A percentile compares a stretch with the other conserved stretches of the same genome.
Evolutionary conservation across 2,797 vertebrate species (phyloP).

Genomic region (Gymnothorax javanicus): DNA sequence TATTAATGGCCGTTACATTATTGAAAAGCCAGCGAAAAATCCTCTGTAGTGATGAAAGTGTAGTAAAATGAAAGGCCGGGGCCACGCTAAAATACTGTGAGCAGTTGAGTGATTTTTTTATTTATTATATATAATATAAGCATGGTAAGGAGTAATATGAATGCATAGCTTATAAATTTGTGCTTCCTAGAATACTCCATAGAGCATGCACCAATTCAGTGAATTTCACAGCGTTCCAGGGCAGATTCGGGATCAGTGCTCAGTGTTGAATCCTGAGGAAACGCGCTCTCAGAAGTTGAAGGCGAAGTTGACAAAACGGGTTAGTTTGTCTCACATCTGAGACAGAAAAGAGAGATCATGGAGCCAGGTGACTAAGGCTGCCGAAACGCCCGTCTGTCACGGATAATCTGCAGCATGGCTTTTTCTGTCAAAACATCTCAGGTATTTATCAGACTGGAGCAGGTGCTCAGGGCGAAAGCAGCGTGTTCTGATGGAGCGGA

Average conservation of each 20-base stretch:
- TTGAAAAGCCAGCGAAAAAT: too few species aligned
- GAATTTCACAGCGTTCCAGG: background rate
- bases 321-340: background rate
- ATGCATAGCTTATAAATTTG: background rate
- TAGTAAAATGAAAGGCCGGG: too few species aligned
- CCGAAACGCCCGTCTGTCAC: background rate
- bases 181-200: background rate
- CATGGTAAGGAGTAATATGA: background rate
- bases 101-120: too few species aligned
- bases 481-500: background rate
- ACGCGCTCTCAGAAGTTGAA: background rate
- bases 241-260: background rate
- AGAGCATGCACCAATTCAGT: background rate
- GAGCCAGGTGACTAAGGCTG: background rate
- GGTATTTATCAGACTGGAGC: constrained; percentile 43
- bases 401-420: constrained; percentile 35
- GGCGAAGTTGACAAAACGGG: background rate
- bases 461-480: background rate
- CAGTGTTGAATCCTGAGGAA: background rate
- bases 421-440: constrained; percentile 36
- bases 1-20: too few species aligned
- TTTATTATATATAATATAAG: too few species aligned
- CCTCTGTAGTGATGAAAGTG: too few species aligned
- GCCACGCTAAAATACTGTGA: too few species aligned
- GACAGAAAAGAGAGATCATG: background rate